phyloP scores from a whole-genome alignment of 2,888 invertebrate genomes.

The Lymantria dispar region DNA sequence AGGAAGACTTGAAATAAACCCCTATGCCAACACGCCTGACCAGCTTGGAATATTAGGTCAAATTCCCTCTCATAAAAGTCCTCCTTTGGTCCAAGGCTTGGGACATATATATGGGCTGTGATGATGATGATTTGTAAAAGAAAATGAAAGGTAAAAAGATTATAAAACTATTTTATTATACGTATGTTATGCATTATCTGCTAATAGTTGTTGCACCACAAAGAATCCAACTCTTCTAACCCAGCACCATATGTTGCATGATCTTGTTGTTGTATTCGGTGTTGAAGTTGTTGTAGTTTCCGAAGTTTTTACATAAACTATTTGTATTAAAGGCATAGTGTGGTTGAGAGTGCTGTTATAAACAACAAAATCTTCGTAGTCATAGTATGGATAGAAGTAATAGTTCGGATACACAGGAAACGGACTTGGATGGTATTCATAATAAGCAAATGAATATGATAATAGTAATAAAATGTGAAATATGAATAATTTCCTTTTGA shows the following conservation, averaged over 20 bases:
- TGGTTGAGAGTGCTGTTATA: conserved; percentile 5
- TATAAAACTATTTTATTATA: not conserved
- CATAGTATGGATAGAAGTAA: conserved; percentile 7
- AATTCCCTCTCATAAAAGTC: no score
- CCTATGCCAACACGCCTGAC: no score
- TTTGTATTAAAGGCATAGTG: not conserved
- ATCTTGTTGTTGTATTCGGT: conserved; percentile 8
- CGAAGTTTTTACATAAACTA: not conserved
- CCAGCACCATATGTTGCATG: conserved; percentile 57
- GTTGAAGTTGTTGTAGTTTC: conserved; percentile 8
- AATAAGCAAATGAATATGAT: not conserved
- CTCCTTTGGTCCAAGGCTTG: no score
- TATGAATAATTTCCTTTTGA: not conserved
- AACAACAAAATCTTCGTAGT: conserved; percentile 1
- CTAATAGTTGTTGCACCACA: conserved; percentile 53
- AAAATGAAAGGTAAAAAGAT: not conserved
- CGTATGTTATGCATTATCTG: conserved; percentile 37
- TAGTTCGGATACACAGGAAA: conserved; percentile 18
- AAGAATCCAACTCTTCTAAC: conserved; percentile 52
- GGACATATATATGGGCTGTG: no score
- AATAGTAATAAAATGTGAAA: not conserved
- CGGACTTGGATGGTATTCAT: conserved; percentile 17
- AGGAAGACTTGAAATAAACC: no score
- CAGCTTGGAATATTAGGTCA: no score
- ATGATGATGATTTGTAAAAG: not conserved